Evolutionary conservation across 2,113 vertebrate species (phyloP).

Genomic region (Mesoclemmys tuberculata): DNA sequence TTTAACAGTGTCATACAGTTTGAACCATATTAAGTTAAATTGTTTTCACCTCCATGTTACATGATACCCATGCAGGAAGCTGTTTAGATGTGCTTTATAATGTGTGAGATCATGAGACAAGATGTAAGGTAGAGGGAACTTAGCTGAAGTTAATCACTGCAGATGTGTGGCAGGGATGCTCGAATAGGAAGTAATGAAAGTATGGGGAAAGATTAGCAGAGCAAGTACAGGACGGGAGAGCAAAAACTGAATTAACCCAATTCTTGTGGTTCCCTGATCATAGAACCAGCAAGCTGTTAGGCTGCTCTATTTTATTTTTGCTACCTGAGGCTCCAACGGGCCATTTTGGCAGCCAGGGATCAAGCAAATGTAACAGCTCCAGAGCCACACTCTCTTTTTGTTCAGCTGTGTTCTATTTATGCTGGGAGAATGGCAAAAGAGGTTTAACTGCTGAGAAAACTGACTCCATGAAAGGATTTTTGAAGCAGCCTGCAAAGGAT

Average conservation of each 20-base stretch:
- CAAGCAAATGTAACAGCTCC: rapidly evolving
- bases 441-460: rapidly evolving
- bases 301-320: neutral
- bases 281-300: neutral
- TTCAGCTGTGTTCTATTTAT: neutral
- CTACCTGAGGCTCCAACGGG: rapidly evolving
- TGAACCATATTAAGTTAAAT: neutral
- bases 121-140: neutral
- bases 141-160: rapidly evolving
- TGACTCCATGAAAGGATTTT: neutral
- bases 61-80: neutral
- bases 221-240: neutral
- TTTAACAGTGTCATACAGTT: neutral
- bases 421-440: neutral
- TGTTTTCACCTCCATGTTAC: neutral
- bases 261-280: neutral
- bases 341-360: neutral
- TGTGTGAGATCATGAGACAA: neutral
- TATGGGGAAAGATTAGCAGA: neutral
- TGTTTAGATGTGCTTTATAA: neutral
- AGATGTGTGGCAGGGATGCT: rapidly evolving
- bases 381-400: neutral
- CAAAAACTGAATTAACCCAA: neutral
- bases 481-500: neutral
- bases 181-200: neutral